Evolutionary conservation across 2,888 invertebrate genomes (phyloP), one percentile per base, ranked within the genome.

Genomic region (Isoperla grammatica): DNA sequence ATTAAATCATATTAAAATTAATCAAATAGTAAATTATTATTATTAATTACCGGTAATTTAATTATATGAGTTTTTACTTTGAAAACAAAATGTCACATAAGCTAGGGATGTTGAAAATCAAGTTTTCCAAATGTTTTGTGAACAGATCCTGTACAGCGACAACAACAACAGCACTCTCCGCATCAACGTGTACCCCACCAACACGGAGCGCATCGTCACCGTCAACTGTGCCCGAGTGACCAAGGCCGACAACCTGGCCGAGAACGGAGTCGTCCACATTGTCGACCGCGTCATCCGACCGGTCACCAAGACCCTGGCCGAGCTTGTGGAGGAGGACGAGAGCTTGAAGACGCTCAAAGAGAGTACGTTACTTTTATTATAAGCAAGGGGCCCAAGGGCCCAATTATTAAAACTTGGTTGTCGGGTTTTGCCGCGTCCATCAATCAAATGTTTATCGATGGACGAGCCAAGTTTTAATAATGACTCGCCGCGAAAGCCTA

Each of bases 141-240:
- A 29, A 4, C 64, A 70, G 70, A 66, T 72, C 19, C 55, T 73
- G 17, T 64, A 67, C 43, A 70, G 73, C 63, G 72, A 76, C 64
- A 72, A 76, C 63, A 66, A 75, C n/a, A 78, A 79, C 64, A 76
- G 77, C 42, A 74, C 78, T 17, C 77, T 83, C 54, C 71, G 83
- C 56, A 75, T 84, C 64, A 83, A 83, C 69, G 75, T 78, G 37
- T 83, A 81, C 69, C 77, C 78, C 57, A 75, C 76, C 1, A 67
- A 67, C 23, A 73, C 72, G 60, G 77, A 77, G 63, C 73, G 73
- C 62, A 69, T 82, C 65, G 69, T 79, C 22, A 86, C 87, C 5
- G 86, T 83, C 9, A 88, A 88, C 71, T 88, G 88, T 71, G 81
- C 81, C 17, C 78, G 79, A 53, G 73, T 88, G 35, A 76, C 75